These are phyloP conservation scores for Diogma glabrata DNA, from an alignment of 2,888 invertebrate genomes.

Conservation along the genomic window DNA sequence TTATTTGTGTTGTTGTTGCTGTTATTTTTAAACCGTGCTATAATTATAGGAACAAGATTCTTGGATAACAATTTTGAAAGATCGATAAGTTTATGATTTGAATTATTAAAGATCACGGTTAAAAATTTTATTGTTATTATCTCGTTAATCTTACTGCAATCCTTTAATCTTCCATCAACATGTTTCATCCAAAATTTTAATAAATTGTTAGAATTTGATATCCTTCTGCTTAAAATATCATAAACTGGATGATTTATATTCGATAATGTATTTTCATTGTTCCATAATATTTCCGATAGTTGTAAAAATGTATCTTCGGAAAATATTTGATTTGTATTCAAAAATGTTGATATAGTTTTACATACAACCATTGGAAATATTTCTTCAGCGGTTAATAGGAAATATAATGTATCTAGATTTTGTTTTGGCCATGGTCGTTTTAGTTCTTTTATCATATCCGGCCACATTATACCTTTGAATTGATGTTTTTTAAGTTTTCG, in stretches of 20 bases:
- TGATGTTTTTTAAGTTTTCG: conserved; percentile 27
- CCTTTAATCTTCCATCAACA: conserved; percentile 39
- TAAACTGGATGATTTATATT: conserved; percentile 46
- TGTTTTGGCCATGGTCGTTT: conserved; percentile 52
- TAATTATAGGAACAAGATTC: conserved; percentile 51
- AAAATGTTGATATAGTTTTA: neutral
- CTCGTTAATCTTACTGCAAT: conserved; percentile 47
- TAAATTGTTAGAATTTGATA: conserved; percentile 42
- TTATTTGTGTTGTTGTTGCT: conserved; percentile 20
- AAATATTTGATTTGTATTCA: conserved; percentile 1
- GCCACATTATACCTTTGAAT: conserved; percentile 47
- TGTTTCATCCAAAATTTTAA: conserved; percentile 45
- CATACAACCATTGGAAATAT: conserved; percentile 36
- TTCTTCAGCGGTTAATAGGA: conserved; percentile 39
- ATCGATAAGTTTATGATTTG: conserved; percentile 36
- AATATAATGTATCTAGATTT: conserved; percentile 51
- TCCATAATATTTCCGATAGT: conserved; percentile 2
- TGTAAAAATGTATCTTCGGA: neutral
- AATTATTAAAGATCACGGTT: conserved; percentile 41
- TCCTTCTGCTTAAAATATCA: conserved; percentile 43
- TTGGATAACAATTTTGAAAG: conserved; percentile 48
- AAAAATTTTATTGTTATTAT: conserved; percentile 47
- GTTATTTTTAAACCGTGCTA: conserved; percentile 47
- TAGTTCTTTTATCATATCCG: conserved; percentile 45
- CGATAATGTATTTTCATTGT: conserved; percentile 19